These are phyloP conservation scores for Manduca sexta DNA, from an alignment of 1,140 invertebrate genomes.

Conservation along the genomic window DNA sequence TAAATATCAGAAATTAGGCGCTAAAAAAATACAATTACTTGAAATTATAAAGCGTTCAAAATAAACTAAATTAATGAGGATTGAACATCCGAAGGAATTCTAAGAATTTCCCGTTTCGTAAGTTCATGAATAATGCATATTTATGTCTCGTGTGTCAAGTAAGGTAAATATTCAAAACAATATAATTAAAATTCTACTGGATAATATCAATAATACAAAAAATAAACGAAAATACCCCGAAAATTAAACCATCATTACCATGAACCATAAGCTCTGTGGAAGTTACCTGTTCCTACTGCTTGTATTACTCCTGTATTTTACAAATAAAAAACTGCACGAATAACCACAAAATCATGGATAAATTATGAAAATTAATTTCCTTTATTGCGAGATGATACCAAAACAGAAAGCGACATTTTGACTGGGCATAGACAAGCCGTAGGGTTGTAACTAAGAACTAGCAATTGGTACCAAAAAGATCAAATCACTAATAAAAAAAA, in stretches of 20 bases:
- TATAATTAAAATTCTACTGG: no score
- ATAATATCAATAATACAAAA: no score
- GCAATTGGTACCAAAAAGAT: no score
- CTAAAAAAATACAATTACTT: no score
- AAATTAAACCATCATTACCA: constrained; percentile 1
- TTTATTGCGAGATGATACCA: constrained; percentile 60
- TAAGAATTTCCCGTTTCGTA: background rate
- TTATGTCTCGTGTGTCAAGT: no score
- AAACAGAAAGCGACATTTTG: constrained; percentile 69
- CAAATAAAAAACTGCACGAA: background rate
- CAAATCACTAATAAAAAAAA: no score
- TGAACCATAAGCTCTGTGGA: background rate
- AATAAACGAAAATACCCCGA: constrained; percentile 36
- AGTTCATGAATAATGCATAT: background rate
- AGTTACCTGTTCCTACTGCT: constrained; percentile 22
- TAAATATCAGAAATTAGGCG: no score
- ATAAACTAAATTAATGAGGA: background rate
- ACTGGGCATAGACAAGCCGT: constrained; percentile 37
- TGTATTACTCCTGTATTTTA: background rate
- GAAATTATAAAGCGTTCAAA: no score
- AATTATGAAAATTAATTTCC: constrained; percentile 36
- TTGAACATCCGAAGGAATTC: constrained; percentile 1
- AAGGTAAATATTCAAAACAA: no score
- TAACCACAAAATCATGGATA: constrained; percentile 3
- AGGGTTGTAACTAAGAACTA: no score